Percentiles rank a stretch among this genome's conserved stretches.
These are phyloP conservation scores for Monochamus saltuarius DNA, from an alignment of 1,140 invertebrate species.

Conservation along the genomic window DNA sequence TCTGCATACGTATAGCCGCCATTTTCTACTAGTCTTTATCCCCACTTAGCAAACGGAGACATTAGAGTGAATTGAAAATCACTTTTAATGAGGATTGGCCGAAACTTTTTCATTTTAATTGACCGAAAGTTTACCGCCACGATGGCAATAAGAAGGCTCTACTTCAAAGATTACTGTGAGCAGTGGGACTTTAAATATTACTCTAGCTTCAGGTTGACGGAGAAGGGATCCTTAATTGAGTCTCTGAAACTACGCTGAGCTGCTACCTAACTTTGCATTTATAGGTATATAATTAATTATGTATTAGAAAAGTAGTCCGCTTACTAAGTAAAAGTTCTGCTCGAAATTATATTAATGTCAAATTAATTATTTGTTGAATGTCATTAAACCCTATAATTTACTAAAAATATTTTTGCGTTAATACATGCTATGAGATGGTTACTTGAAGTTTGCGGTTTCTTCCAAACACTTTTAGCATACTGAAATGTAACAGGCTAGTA, in stretches of 20 bases:
- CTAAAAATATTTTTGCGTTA: no score
- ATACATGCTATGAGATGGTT: no score
- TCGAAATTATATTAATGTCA: no score
- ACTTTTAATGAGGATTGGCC: conserved; percentile 14
- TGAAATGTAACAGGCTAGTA: no score
- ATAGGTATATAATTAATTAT: conserved; percentile 12
- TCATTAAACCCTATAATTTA: no score
- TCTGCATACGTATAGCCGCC: conserved; percentile 15
- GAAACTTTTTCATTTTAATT: conserved; percentile 16
- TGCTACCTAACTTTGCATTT: conserved; percentile 5
- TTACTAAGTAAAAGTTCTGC: no score
- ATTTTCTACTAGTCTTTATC: conserved; percentile 6
- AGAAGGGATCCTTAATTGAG: conserved; percentile 1
- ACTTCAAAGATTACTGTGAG: neutral
- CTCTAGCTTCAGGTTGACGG: neutral
- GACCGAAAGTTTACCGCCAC: conserved; percentile 14
- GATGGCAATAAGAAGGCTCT: conserved; percentile 1
- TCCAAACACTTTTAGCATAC: no score
- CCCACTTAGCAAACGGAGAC: conserved; percentile 6
- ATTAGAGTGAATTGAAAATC: conserved; percentile 17
- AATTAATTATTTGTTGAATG: no score
- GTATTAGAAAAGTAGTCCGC: neutral
- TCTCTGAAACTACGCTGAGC: neutral
- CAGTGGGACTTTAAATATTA: conserved; percentile 1
- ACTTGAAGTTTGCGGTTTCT: no score